Evolutionary conservation across 1,140 invertebrate species (phyloP), one percentile per base, ranked within the genome.

Genomic region (Aleiodes sp.): DNA sequence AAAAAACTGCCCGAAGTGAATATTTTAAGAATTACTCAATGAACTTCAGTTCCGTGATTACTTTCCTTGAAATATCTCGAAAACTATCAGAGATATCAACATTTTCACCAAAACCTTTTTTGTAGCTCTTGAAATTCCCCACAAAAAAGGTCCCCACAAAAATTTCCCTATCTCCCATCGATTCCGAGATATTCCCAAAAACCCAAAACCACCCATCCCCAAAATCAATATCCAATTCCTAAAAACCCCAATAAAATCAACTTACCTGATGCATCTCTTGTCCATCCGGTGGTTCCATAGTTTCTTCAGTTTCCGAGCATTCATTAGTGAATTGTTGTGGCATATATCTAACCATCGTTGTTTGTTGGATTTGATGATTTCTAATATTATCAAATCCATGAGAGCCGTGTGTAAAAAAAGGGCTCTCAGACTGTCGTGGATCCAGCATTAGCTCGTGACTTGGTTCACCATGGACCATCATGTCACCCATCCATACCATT

Each of bases 401-500:
- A 39, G 87, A 87, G 21, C 87, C 84, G 68, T 88, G 87, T 41
- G 87, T 87, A 68, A 88, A 90, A 72, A 89, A 89, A 21, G 88
- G 82, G 77, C 85, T 88, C 62, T 89, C 88, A 3, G 80, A 76
- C 70, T 87, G 87, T 60, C 83, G 77, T 39, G 88, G 84, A 74
- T 90, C 88, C 71, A 90, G 76, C 81, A 90, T 84, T 21, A 90
- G 84, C 65, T 90, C 88, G 62, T 87, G 83, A 7, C 86, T 80
- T n/a, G 87, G 83, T 72, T 89, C 89, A 67, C 85, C 85, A 57
- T 87, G 86, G 65, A 88, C 81, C 79, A 89, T 86, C 83, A 88
- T 86, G 68, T 90, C 88, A n/a, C 90, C 90, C 89, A 92, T 91
- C 91, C 91, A 92, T 75, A 92, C 90, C 88, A 92, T 90, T 74